These are phyloP conservation scores for Heteractis magnifica DNA, from an alignment of 92 coral and sea anemone species.

Conservation along the genomic window DNA sequence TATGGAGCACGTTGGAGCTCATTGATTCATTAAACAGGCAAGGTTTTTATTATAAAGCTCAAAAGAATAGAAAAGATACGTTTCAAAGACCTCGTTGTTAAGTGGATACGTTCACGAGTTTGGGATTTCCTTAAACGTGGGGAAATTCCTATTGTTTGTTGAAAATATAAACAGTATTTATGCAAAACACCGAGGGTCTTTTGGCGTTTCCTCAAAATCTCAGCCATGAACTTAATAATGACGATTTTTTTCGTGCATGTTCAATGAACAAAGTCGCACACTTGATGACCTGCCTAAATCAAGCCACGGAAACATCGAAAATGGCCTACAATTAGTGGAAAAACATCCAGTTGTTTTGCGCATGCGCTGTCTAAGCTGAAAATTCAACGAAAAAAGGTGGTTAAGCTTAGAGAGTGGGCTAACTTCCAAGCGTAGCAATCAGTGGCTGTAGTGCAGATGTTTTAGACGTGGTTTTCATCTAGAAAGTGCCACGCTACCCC, in stretches of 20 bases:
- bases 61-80: conserved; percentile 51
- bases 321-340: conserved; percentile 16
- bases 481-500: conserved; percentile 4
- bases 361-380: conserved; percentile 73
- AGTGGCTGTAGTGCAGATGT: conserved; percentile 22
- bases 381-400: conserved; percentile 51
- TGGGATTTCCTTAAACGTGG: conserved; percentile 45
- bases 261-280: conserved; percentile 33
- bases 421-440: conserved; percentile 17
- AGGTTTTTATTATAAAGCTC: conserved; percentile 51
- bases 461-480: conserved; percentile 9
- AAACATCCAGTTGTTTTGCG: conserved; percentile 54
- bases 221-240: conserved; percentile 21
- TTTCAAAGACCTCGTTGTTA: conserved; percentile 28
- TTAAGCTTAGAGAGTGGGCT: conserved; percentile 14
- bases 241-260: conserved; percentile 31
- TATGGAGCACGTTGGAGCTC: conserved; percentile 63
- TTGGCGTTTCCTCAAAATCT: conserved; percentile 47
- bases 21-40: conserved; percentile 67
- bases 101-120: conserved; percentile 33
- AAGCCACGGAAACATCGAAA: conserved; percentile 17
- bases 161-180: conserved; percentile 55
- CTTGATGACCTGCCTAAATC: conserved; percentile 24
- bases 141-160: conserved; percentile 46
- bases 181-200: conserved; percentile 58